Conservation (phyloP, 2,888 invertebrate genomes). For the Dryobota labecula region DNA sequence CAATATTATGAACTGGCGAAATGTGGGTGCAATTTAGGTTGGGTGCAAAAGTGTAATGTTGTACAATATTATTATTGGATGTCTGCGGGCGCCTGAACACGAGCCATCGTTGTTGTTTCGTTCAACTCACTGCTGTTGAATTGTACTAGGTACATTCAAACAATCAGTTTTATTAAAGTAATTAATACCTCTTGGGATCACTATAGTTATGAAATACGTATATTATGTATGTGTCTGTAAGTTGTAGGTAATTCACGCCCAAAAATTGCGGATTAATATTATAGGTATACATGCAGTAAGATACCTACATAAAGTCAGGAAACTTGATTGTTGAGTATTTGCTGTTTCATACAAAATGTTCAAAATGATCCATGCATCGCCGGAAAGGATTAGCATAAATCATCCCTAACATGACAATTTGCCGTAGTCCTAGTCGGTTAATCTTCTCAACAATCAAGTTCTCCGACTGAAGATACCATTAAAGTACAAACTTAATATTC, state of each 20-base stretch:
- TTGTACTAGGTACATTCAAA: neutral
- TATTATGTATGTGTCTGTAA: constrained; percentile 24
- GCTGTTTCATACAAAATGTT: neutral
- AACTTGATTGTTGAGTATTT: constrained; percentile 13
- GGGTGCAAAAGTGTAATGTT: neutral
- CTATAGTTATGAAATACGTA: constrained; percentile 31
- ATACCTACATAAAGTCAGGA: neutral
- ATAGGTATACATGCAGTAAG: constrained; percentile 12
- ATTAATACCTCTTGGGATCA: constrained; percentile 44
- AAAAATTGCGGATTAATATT: neutral
- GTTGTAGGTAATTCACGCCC: constrained; percentile 11
- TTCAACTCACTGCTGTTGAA: neutral
- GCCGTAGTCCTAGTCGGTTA: neutral
- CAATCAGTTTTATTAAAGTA: neutral
- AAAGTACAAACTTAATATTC: constrained; percentile 46
- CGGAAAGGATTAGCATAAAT: neutral
- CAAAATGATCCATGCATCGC: neutral
- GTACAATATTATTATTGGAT: neutral
- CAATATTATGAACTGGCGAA: neutral
- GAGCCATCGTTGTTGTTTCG: neutral
- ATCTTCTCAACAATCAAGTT: constrained; percentile 4
- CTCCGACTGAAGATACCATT: constrained; percentile 4
- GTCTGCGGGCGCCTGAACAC: neutral
- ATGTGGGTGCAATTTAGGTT: no score
- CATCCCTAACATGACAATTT: neutral